These are phyloP conservation scores for Epizoanthus rinbou DNA, from an alignment of 92 coral and sea anemone genomes.

Conservation along the genomic window DNA sequence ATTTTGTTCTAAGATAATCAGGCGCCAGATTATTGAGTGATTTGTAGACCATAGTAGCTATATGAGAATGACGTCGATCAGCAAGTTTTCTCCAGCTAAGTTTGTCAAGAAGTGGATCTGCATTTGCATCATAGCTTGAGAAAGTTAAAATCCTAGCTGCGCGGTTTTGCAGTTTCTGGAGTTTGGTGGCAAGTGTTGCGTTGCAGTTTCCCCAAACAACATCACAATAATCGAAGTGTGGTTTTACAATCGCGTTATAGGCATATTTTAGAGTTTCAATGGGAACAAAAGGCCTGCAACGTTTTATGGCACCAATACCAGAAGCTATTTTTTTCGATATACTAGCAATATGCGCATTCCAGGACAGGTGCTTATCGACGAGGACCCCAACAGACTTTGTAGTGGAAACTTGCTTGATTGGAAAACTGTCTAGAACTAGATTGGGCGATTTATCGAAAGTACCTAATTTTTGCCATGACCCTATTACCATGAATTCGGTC, in stretches of 20 bases:
- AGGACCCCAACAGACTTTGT: conserved; percentile 34
- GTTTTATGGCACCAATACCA: neutral
- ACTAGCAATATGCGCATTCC: neutral
- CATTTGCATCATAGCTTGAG: too few species aligned
- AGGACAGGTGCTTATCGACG: conserved; percentile 14
- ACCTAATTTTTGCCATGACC: conserved; percentile 53
- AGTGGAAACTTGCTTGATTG: conserved; percentile 1
- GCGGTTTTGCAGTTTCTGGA: conserved; percentile 19
- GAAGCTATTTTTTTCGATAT: neutral
- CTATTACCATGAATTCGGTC: conserved; percentile 54
- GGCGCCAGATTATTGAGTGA: conserved; percentile 10
- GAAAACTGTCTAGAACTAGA: neutral
- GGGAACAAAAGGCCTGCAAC: conserved; percentile 15
- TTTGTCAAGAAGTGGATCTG: neutral
- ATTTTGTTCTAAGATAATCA: conserved; percentile 8
- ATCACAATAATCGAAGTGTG: conserved; percentile 14
- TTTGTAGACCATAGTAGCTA: conserved; percentile 3
- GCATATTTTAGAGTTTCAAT: neutral
- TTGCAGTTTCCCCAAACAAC: conserved; percentile 6
- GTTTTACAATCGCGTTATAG: conserved; percentile 15
- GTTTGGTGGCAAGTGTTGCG: neutral
- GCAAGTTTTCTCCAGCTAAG: neutral
- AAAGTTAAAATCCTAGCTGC: neutral
- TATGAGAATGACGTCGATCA: conserved; percentile 12
- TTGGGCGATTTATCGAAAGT: conserved; percentile 22